A percentile compares a stretch with the other conserved stretches of the same genome.
Conservation (phyloP, 2,888 invertebrate genomes). For the Glaucopsyche alexis region DNA sequence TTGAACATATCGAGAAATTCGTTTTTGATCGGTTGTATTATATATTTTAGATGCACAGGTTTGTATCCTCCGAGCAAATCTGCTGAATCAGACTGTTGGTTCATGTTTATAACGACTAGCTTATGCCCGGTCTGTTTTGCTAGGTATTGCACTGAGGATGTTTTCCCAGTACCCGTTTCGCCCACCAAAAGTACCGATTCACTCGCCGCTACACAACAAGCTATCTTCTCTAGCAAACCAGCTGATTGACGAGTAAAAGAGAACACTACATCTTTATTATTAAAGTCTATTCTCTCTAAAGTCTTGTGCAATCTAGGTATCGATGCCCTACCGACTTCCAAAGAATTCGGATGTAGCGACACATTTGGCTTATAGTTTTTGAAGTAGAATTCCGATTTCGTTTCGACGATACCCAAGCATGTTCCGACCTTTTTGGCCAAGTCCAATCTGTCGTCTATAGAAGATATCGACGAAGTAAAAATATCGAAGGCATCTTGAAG, state of each 20-base stretch:
- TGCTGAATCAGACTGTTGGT: constrained; percentile 98
- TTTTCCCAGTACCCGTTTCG: constrained; percentile 99
- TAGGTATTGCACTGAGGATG: constrained; percentile 95
- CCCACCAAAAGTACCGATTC: constrained; percentile 98
- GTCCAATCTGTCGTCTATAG: constrained; percentile 82
- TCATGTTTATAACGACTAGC: constrained; percentile 97
- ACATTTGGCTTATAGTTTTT: constrained; percentile 89
- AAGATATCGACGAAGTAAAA: constrained; percentile 89
- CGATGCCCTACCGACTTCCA: constrained; percentile 86
- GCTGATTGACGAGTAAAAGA: constrained; percentile 91
- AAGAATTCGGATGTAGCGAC: constrained; percentile 72
- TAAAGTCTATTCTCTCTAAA: constrained; percentile 61
- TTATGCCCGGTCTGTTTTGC: constrained; percentile 91
- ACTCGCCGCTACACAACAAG: constrained; percentile 88
- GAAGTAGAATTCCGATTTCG: constrained; percentile 90
- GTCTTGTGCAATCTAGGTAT: constrained; percentile 68
- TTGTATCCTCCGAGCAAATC: constrained; percentile 98
- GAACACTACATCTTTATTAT: constrained; percentile 80
- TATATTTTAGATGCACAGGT: constrained; percentile 93
- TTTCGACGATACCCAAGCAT: constrained; percentile 89
- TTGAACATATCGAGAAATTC: constrained; percentile 92
- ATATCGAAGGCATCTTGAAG: constrained; percentile 95
- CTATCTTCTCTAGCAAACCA: constrained; percentile 91
- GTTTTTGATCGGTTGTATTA: constrained; percentile 88
- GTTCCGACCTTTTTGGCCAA: constrained; percentile 88